Conservation (phyloP, 1,140 invertebrate species). For the Aphaenogaster floridana region DNA sequence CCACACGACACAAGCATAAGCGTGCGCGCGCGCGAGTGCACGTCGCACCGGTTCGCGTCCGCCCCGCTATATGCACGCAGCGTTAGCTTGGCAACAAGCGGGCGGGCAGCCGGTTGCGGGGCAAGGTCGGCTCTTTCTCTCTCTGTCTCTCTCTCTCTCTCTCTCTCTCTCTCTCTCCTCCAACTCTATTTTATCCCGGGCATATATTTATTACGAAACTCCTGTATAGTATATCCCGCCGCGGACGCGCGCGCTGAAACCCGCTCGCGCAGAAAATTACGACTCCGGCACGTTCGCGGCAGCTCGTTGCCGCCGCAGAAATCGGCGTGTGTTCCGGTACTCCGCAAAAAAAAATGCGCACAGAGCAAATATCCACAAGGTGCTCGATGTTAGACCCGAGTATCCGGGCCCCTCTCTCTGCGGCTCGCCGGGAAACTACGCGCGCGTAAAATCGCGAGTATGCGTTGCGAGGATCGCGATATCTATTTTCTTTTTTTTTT, state of each 20-base stretch:
- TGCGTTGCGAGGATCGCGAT: not conserved
- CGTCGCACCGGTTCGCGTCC: slow-evolving; percentile 51
- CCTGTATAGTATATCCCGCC: slow-evolving; percentile 66
- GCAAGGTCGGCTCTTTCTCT: slow-evolving; percentile 82
- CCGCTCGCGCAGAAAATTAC: slow-evolving; percentile 16
- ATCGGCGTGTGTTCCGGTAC: not conserved
- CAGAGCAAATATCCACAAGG: not conserved
- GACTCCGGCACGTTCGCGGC: slow-evolving; percentile 6
- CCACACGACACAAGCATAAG: not conserved
- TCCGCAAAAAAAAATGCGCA: slow-evolving; percentile 5
- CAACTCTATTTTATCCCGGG: slow-evolving; percentile 82
- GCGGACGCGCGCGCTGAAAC: slow-evolving; percentile 33
- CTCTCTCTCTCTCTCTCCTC: slow-evolving; percentile 68
- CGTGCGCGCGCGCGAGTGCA: not conserved
- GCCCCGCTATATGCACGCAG: slow-evolving; percentile 80
- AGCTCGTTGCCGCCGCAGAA: not conserved
- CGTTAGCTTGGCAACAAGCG: slow-evolving; percentile 86
- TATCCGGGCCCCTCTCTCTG: not conserved
- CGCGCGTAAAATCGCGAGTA: not conserved
- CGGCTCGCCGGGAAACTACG: not conserved
- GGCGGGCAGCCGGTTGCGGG: slow-evolving; percentile 81
- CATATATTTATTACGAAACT: slow-evolving; percentile 85
- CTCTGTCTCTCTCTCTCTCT: slow-evolving; percentile 65
- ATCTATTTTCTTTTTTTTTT: not conserved
- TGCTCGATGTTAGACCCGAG: not conserved